Base-by-base conservation (phyloP, 2,888 invertebrate genomes). In the Amiota mariae region DNA sequence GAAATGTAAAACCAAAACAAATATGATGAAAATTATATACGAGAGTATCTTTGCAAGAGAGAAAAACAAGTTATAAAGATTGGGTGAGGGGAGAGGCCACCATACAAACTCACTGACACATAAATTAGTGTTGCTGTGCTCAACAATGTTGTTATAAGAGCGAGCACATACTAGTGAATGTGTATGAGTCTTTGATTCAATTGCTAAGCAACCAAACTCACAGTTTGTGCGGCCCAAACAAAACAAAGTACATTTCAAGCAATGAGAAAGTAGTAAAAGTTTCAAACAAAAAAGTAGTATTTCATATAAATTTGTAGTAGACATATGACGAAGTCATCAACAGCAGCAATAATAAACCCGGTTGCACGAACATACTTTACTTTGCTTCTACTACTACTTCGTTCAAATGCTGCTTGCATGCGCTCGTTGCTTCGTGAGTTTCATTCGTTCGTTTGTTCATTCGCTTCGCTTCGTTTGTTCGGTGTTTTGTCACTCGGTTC, bases 1-100 rank as follows among this genome's bases (percentile, higher is more conserved):
- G 87, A 88, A 88, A 75, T 80, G 78, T 79, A 76, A 82, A 87
- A 87, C 80, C 87, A 87, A 88, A 88, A 87, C 88, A 87, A 87
- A 87, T 82, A 81, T 81, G 80, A 80, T 85, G 79, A 85, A 80
- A 73, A 77, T 75, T 71, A 57, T 74, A 70, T 63, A 36, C 36
- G 36, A 36, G 36, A 36, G 2, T 6, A 6, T 36, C 4, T 36
- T 36, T 36, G 72, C 49, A 49, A 71, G 54, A 74, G 63, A 10
- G 59, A 54, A 47, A 68, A 71, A 20, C 72, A 70, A 77, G 72
- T 36, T 36, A 4, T 36, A 36, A 6, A 36, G 6, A 36, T 36
- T 6, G 24, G 24, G 24, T 2, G 24, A 24, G 3, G 3, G 36
- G 36, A 36, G 36, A 36, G 36, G 2, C 3, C 6, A 6, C 36